Base-by-base conservation (phyloP, 1,140 invertebrate genomes). In the Littorina saxatilis region DNA sequence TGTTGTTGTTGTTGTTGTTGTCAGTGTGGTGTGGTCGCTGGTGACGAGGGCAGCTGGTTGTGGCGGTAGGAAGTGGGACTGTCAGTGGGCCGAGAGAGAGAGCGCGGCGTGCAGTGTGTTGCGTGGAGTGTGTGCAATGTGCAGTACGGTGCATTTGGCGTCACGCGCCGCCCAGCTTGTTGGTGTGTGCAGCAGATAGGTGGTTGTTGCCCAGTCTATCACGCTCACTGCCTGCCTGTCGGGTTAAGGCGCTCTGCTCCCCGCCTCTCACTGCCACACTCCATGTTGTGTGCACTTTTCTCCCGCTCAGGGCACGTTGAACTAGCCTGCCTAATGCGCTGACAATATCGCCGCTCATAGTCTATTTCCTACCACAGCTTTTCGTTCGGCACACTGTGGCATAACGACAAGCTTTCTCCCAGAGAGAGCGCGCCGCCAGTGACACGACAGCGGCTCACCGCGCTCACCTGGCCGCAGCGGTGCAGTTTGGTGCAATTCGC, bases 71-170 rank as follows among this genome's bases (percentile, higher is more conserved):
- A 47, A 47, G 17, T 47, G 43, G 7, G 17, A 17, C 43, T 47
- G 43, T 47, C 43, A 61, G 58, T 61, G 9, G 58, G 58, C 23
- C 7, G 58, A 23, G 58, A 29, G 9, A n/a, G n/a, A n/a, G n/a
- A n/a, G n/a, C n/a, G n/a, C n/a, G 5, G 7, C 61, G 61, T 63
- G 61, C 29, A n/a, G 61, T 63, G 43, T 63, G 61, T 27, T 39
- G 68, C 20, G 35, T 37, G 17, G 68, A 37, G 63, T 39, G 32
- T 39, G 68, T 35, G 37, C 39, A 72, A 72, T 72, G 68, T 72
- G 68, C 68, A 35, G 68, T 63, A 63, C 61, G 61, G 23, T 72
- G 68, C 68, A 72, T 72, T 35, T 72, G 68, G 35, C 40, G 68
- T 72, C 68, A 72, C 68, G 68, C 68, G 68, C 32, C 40, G 68